Base-by-base conservation (phyloP, 2,797 vertebrate genomes). In the Phrynocephalus forsythii region DNA sequence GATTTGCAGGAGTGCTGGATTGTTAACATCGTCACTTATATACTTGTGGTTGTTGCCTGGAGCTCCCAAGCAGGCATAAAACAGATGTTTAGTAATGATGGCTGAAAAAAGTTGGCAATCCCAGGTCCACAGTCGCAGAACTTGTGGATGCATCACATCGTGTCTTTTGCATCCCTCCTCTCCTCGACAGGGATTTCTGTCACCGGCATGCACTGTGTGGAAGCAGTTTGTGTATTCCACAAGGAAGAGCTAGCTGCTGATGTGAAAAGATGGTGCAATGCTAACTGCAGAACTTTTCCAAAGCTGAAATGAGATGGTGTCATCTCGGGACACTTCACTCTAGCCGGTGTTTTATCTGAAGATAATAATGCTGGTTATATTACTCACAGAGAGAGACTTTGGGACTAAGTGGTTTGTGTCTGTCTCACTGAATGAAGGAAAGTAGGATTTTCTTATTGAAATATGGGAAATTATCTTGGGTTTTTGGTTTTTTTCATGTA, bases 371-470 rank as follows among this genome's bases (percentile, higher is more conserved):
- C 26, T 28, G 67, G 16, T 69, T 86, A 6, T 26, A 24, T 73
- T 86, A 50, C 26, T 7, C 10, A 48, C 30, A 38, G 38, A 44
- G 38, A 44, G 38, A 44, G 56, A 33, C 11, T 22, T 79, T 56
- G n/a, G 68, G 52, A 30, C 33, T 44, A 22, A 63, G 22, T 73
- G 18, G 7, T 63, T 63, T 28, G 20, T 3, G 38, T 86, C 10
- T 38, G 33, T 50, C 10, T 63, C 50, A 15, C 50, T 77, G 72
- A 73, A 24, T 26, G 16, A 73, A 80, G 38, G 52, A 72, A 33
- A 24, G 38, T 33, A 24, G 63, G 33, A 33, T 3, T 85, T 85
- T 76, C 30, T 63, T 79, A 81, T 80, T 73, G 68, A 86, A 72
- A 80, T n/a, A 78, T 48, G 52, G 68, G 68, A 63, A 80, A 24